A percentile compares a stretch with the other conserved stretches of the same genome.
Conservation (phyloP, 2,797 vertebrate genomes). For the Sarcoramphus papa region DNA sequence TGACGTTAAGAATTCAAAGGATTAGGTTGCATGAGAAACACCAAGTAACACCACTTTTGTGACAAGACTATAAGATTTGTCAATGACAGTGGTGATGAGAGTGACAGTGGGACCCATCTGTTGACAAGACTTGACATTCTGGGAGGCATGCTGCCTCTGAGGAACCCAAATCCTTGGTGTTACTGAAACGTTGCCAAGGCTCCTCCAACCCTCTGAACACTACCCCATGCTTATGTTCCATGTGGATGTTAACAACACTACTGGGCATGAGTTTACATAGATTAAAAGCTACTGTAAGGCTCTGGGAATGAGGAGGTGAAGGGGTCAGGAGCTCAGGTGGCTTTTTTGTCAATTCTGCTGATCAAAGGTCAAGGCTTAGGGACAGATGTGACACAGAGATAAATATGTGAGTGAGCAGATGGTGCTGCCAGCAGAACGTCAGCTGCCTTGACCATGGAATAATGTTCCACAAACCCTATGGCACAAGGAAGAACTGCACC, state of each 20-base stretch:
- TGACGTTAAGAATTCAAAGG: background rate
- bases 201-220: background rate
- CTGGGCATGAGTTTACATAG: background rate
- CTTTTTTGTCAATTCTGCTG: slow-evolving; percentile 14
- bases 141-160: background rate
- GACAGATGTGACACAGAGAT: slow-evolving; percentile 21
- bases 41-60: background rate
- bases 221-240: background rate
- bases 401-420: slow-evolving; percentile 38
- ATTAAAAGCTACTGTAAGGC: slow-evolving; percentile 29
- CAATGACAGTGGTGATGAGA: background rate
- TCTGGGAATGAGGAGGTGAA: slow-evolving; percentile 1
- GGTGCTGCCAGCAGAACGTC: slow-evolving; percentile 12
- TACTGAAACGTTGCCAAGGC: background rate
- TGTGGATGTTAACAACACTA: background rate
- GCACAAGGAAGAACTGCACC: background rate
- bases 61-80: background rate
- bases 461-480: background rate
- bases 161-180: background rate
- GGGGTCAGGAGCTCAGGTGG: slow-evolving; percentile 49
- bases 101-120: background rate
- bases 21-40: background rate
- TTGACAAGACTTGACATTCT: background rate
- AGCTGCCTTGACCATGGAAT: slow-evolving; percentile 37
- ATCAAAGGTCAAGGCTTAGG: slow-evolving; percentile 40